Base-by-base conservation (phyloP, 30 jellyfish, hydroid and myxozoan species). In the Aurelia sp. region DNA sequence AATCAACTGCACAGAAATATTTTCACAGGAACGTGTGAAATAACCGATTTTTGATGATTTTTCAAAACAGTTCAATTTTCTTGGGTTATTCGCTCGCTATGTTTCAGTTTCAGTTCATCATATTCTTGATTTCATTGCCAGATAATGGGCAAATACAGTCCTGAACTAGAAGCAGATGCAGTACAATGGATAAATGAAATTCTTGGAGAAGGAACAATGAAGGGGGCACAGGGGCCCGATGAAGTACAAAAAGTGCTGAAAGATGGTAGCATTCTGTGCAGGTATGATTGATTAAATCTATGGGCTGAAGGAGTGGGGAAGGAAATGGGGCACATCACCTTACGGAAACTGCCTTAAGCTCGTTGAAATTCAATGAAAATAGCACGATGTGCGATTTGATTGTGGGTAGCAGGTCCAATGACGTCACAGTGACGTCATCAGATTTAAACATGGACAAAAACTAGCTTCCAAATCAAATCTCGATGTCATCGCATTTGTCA, bases 181-280 rank as follows among this genome's bases (percentile, higher is more conserved):
- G 66, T 88, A 13, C 79, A 64, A 23, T 88, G 97, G 97, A 79
- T 88, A 6, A 86, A 80, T 37, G 89, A 74, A 8, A 71, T 88
- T 71, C 87, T 88, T 48, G 87, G 87, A 44, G 90, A 80, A 67
- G 88, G 81, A 7, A 79, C 87, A 60, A 79, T 80, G 90, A 71
- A 88, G 40, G 97, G 93, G n/a, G 87, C 84, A 7, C 62, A 57
- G 23, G 97, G 97, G 11, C 88, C 97, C 3, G 88, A 88, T 21
- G 85, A 57, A 53, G 97, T 91, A 17, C 93, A 85, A 59, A 71
- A 91, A 71, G 88, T 67, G 3, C 51, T 91, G 53, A 84, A 78
- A 77, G 96, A 85, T 62, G 97, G 97, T 13, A 30, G 73, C 62
- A 66, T 82, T 60, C 50, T 91, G 48, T 84, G 97, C 96, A 68